Evolutionary conservation across 2,888 invertebrate species (phyloP).

Genomic region (Caenorhabditis sp.): DNA sequence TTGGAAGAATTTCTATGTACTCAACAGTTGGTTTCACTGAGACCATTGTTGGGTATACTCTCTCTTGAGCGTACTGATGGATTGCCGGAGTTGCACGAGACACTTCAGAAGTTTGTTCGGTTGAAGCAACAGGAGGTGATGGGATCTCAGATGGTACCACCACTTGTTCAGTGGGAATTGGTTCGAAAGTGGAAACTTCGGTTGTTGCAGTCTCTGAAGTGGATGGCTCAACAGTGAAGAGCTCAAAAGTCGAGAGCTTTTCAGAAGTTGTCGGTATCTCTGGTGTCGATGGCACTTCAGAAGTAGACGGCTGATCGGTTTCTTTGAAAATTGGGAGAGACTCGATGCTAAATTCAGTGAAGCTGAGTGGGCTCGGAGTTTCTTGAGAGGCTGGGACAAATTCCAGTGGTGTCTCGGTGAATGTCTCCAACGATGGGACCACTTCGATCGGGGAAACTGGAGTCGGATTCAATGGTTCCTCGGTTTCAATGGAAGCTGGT

Average conservation of each 20-base stretch:
- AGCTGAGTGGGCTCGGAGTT: conserved; percentile 10
- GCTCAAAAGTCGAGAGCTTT: not conserved
- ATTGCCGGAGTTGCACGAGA: conserved; percentile 4
- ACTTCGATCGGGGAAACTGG: conserved; percentile 33
- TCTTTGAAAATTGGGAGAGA: conserved; percentile 25
- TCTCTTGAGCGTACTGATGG: conserved; percentile 28
- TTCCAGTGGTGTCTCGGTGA: conserved; percentile 47
- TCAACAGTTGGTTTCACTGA: conserved; percentile 33
- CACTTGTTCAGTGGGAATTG: conserved; percentile 4
- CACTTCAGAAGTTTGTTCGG: conserved; percentile 41
- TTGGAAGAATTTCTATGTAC: conserved; percentile 44
- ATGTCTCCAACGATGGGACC: conserved; percentile 42
- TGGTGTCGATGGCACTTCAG: not conserved
- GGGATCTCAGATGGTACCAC: not conserved
- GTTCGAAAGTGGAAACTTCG: conserved; percentile 9
- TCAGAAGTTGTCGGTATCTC: conserved; percentile 16
- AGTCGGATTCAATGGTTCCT: conserved; percentile 26
- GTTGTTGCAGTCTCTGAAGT: not conserved
- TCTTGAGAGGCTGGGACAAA: conserved; percentile 18
- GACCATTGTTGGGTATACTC: conserved; percentile 33
- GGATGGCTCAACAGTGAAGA: not conserved
- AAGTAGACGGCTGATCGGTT: not conserved
- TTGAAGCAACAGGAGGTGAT: not conserved
- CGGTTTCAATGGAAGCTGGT: conserved; percentile 34
- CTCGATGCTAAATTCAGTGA: conserved; percentile 30